Evolutionary conservation across 2,113 vertebrate genomes (phyloP).

Genomic region (Terrapene triunguis): DNA sequence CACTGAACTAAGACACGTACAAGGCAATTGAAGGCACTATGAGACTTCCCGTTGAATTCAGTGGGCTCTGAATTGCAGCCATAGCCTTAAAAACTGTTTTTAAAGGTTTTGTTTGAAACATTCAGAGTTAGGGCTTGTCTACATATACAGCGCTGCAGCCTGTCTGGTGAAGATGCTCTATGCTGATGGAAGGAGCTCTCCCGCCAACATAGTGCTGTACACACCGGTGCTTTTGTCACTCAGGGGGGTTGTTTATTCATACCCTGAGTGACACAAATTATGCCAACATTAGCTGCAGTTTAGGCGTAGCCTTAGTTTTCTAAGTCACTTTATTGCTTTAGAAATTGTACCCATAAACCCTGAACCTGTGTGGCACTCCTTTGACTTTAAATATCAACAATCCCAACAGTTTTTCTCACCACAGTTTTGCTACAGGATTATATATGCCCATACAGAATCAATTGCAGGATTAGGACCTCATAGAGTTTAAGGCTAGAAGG

Average conservation of each 20-base stretch:
- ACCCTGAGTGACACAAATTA: no score
- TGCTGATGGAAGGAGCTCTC: no score
- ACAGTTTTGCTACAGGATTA: not conserved
- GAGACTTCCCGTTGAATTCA: slow-evolving; percentile 9
- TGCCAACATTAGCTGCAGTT: no score
- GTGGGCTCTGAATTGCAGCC: not conserved
- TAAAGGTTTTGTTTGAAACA: slow-evolving; percentile 4
- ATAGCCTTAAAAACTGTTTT: not conserved
- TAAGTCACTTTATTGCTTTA: not conserved
- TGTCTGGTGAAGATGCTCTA: no score
- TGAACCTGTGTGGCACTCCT: not conserved
- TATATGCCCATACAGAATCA: no score
- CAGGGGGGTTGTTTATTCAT: no score
- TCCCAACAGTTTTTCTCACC: not conserved
- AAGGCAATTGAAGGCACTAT: not conserved
- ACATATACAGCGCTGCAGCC: no score
- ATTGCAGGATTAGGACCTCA: no score
- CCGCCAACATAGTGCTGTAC: no score
- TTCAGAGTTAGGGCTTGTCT: not conserved
- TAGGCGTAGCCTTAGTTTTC: not conserved
- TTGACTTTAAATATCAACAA: not conserved
- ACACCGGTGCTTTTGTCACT: no score
- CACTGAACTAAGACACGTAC: not conserved
- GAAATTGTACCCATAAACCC: not conserved
- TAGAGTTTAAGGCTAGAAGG: no score